Evolutionary conservation across 2,888 invertebrate genomes (phyloP).

Genomic region (Dolomedes plantarius): DNA sequence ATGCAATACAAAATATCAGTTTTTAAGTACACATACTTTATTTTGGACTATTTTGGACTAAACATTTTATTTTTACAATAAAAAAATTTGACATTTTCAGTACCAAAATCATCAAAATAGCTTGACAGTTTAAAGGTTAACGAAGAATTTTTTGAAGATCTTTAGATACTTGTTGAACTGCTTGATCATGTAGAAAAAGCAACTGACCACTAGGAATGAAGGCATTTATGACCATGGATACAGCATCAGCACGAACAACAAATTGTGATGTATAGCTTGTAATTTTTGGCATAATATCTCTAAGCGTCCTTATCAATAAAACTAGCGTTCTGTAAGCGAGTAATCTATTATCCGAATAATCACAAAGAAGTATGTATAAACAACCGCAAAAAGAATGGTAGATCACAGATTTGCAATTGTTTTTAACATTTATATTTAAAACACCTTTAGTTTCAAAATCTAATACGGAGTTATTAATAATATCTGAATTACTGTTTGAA

Average conservation of each 20-base stretch:
- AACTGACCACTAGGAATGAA: conserved; percentile 54
- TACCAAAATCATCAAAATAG: too few relatives aligned
- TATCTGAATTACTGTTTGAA: conserved; percentile 21
- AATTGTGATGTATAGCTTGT: conserved; percentile 19
- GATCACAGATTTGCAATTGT: conserved; percentile 37
- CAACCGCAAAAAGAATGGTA: conserved; percentile 62
- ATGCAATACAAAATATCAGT: too few relatives aligned
- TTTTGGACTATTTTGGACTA: too few relatives aligned
- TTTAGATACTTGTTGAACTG: conserved; percentile 38
- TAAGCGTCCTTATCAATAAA: conserved; percentile 37
- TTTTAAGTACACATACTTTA: too few relatives aligned
- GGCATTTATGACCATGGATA: conserved; percentile 43
- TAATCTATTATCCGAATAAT: conserved; percentile 46
- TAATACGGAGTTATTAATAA: neutral
- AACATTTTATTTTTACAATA: too few relatives aligned
- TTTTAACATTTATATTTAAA: conserved; percentile 40
- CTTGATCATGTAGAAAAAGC: conserved; percentile 55
- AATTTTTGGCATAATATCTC: conserved; percentile 40
- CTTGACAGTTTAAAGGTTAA: too few relatives aligned
- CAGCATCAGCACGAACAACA: conserved; percentile 35
- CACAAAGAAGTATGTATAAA: conserved; percentile 56
- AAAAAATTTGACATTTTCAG: too few relatives aligned
- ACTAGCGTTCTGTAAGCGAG: conserved; percentile 54
- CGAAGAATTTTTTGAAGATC: conserved; percentile 45
- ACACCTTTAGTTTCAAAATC: conserved; percentile 55